Percentiles rank a stretch among this genome's conserved stretches.
Conservation (phyloP, 2,888 invertebrate species). For the Drosophila borealis region DNA sequence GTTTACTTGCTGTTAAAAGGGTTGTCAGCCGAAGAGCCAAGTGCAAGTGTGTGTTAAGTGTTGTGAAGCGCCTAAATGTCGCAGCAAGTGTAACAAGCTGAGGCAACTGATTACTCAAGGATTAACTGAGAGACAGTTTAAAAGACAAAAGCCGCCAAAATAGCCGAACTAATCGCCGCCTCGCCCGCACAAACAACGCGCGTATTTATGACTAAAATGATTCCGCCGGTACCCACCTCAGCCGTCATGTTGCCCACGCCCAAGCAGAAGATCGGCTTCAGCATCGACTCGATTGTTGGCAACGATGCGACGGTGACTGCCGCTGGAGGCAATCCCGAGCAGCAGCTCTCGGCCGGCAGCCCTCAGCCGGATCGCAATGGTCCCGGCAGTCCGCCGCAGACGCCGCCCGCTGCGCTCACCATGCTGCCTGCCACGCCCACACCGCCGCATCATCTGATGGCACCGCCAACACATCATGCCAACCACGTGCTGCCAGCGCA, state of each 20-base stretch:
- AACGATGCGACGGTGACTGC: slow-evolving; percentile 84
- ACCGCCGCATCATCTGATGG: slow-evolving; percentile 70
- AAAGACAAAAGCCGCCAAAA: slow-evolving; percentile 65
- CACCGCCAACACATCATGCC: slow-evolving; percentile 61
- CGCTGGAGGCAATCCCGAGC: slow-evolving; percentile 52
- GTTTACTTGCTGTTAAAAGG: slow-evolving; percentile 43
- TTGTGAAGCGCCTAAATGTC: slow-evolving; percentile 53
- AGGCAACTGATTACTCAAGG: slow-evolving; percentile 27
- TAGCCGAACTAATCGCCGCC: slow-evolving; percentile 75
- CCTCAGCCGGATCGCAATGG: slow-evolving; percentile 70
- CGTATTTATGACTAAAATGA: slow-evolving; percentile 88
- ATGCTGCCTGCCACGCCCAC: slow-evolving; percentile 61
- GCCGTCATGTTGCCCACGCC: slow-evolving; percentile 94
- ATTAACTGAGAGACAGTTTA: slow-evolving; percentile 34
- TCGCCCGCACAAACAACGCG: slow-evolving; percentile 68
- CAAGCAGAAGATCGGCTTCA: slow-evolving; percentile 97
- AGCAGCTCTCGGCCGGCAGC: slow-evolving; percentile 54
- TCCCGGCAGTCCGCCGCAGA: slow-evolving; percentile 82
- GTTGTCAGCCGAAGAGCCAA: slow-evolving; percentile 10
- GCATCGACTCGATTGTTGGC: slow-evolving; percentile 97
- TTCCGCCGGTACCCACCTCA: slow-evolving; percentile 97
- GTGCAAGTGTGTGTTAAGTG: slow-evolving; percentile 39
- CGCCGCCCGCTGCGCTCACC: slow-evolving; percentile 71
- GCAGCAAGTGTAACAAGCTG: slow-evolving; percentile 46
- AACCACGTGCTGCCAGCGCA: slow-evolving; percentile 62